A percentile compares a stretch with the other conserved stretches of the same genome.
phyloP scores from a whole-genome alignment of 1,140 invertebrate genomes.

The Bombus difficillimus region DNA sequence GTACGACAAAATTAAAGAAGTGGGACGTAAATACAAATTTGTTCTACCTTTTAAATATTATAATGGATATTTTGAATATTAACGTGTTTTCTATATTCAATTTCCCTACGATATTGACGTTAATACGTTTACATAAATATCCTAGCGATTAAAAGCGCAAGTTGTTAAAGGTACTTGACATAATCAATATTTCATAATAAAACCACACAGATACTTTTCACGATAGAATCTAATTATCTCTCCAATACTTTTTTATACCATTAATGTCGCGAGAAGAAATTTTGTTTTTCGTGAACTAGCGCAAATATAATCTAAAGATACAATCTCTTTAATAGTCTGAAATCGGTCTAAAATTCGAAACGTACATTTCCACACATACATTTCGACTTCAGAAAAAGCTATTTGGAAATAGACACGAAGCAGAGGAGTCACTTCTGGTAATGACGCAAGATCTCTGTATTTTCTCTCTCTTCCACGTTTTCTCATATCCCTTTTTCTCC shows the following conservation, averaged over 20 bases:
- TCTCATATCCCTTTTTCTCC: neutral
- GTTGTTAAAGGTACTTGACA: neutral
- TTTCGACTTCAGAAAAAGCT: neutral
- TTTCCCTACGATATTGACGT: too few species aligned
- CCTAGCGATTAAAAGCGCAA: neutral
- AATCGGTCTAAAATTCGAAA: neutral
- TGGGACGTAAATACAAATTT: neutral
- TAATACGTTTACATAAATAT: too few species aligned
- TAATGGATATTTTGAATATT: too few species aligned
- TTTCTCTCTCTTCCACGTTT: too few species aligned
- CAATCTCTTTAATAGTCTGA: neutral
- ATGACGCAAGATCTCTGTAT: slow-evolving; percentile 12
- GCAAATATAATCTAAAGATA: neutral
- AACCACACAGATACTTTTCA: neutral
- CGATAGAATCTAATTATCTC: neutral
- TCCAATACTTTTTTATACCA: neutral
- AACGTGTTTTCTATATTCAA: neutral
- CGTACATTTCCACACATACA: neutral
- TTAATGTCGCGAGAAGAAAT: neutral
- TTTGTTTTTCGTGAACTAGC: neutral
- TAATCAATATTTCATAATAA: neutral
- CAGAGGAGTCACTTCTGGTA: slow-evolving; percentile 2
- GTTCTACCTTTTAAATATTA: too few species aligned
- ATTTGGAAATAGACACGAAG: neutral
- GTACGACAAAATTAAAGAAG: neutral